Evolutionary conservation across 2,888 invertebrate genomes (phyloP).

Genomic region (Nephrotoma guestfalica): DNA sequence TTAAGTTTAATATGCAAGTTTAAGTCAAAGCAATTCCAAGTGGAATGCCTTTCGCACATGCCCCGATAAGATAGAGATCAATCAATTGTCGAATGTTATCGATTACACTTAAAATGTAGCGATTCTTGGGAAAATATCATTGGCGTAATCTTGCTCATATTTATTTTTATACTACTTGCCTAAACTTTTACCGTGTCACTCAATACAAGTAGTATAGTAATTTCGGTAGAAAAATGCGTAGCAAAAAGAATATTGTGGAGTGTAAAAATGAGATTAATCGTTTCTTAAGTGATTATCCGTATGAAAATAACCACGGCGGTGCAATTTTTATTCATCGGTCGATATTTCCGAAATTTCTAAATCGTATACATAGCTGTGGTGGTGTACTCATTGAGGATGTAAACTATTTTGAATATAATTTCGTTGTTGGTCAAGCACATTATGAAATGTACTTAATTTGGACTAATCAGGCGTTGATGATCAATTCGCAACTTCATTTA

Average conservation of each 20-base stretch:
- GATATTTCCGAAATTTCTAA: background rate
- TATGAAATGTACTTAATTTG: background rate
- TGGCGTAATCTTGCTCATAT: no score
- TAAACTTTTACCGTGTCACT: no score
- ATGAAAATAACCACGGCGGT: background rate
- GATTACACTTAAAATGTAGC: no score
- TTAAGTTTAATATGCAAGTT: no score
- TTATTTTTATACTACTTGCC: no score
- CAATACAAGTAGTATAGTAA: no score
- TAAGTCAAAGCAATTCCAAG: no score
- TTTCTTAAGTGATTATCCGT: background rate
- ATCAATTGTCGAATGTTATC: no score
- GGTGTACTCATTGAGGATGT: background rate
- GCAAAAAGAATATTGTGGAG: background rate
- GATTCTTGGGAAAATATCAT: no score
- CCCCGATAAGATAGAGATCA: no score
- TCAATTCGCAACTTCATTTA: background rate
- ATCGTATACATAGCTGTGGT: background rate
- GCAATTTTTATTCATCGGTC: background rate
- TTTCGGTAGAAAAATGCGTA: no score
- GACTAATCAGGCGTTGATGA: background rate
- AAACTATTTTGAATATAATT: background rate
- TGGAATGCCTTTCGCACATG: no score
- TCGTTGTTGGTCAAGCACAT: background rate
- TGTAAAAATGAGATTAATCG: background rate